Evolutionary conservation across 2,797 vertebrate species (phyloP).

Genomic region (Austrolebias charrua): DNA sequence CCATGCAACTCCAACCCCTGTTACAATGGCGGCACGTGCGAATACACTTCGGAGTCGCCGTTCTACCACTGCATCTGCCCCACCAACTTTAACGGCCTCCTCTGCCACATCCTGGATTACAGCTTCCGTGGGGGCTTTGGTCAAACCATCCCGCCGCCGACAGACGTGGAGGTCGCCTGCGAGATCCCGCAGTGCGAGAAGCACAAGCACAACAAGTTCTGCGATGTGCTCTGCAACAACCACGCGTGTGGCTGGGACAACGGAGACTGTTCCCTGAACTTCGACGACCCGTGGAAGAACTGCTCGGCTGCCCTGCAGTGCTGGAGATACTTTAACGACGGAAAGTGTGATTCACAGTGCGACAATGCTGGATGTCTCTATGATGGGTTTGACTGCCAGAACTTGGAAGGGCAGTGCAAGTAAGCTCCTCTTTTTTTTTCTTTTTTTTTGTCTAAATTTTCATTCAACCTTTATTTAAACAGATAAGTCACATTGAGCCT

Average conservation of each 20-base stretch:
- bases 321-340: constrained; percentile 94
- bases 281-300: constrained; percentile 95
- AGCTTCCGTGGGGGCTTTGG: constrained; percentile 84
- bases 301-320: constrained; percentile 93
- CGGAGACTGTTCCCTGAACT: constrained; percentile 96
- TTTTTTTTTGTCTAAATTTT: background rate
- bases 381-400: constrained; percentile 97
- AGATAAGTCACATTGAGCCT: too few species aligned
- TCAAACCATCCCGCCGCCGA: constrained; percentile 81
- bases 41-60: constrained; percentile 81
- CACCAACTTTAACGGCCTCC: constrained; percentile 88
- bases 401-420: constrained; percentile 92
- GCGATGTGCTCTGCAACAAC: constrained; percentile 87
- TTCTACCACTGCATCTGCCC: constrained; percentile 91
- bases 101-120: constrained; percentile 91
- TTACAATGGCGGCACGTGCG: constrained; percentile 94
- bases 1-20: constrained; percentile 88
- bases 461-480: too few species aligned
- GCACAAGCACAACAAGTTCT: constrained; percentile 85
- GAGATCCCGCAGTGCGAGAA: constrained; percentile 79
- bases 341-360: constrained; percentile 91
- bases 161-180: constrained; percentile 78
- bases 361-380: constrained; percentile 91
- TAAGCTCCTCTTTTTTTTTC: constrained; percentile 76
- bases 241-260: constrained; percentile 94